Conservation (phyloP, 2,888 invertebrate species). For the Desoria tigrina region DNA sequence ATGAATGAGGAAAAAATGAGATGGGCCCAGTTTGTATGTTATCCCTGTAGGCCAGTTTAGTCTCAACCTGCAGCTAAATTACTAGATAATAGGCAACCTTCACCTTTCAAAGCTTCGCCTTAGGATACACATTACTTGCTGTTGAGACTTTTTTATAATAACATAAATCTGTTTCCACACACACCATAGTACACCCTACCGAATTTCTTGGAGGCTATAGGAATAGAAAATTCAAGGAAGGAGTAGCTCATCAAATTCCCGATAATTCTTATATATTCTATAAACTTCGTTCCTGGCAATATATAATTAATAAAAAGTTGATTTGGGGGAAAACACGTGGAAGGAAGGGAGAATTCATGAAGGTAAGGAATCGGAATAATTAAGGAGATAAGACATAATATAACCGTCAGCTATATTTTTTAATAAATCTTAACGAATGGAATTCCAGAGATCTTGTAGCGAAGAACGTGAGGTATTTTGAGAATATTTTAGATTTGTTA, state of each 20-base stretch:
- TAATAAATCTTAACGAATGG: too few relatives aligned
- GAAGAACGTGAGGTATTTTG: too few relatives aligned
- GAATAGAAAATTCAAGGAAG: not conserved
- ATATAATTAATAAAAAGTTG: conserved; percentile 1
- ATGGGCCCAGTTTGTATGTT: not conserved
- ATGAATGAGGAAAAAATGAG: not conserved
- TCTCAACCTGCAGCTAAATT: conserved; percentile 8
- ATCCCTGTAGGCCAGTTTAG: not conserved
- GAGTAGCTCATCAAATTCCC: not conserved
- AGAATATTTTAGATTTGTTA: too few relatives aligned
- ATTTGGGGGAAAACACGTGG: too few relatives aligned
- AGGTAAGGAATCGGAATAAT: too few relatives aligned
- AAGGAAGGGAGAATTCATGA: too few relatives aligned
- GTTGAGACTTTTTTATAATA: not conserved
- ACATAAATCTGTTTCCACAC: not conserved
- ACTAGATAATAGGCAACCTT: conserved; percentile 15
- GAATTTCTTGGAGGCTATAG: too few relatives aligned
- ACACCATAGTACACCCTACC: too few relatives aligned
- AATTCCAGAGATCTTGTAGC: too few relatives aligned
- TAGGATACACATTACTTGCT: not conserved
- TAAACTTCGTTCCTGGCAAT: not conserved
- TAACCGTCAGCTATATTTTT: too few relatives aligned
- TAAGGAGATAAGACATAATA: too few relatives aligned
- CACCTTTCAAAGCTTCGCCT: conserved; percentile 7
- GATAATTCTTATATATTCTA: not conserved